Evolutionary conservation across 2,888 invertebrate genomes (phyloP).

Genomic region (Lasioglossum vierecki): DNA sequence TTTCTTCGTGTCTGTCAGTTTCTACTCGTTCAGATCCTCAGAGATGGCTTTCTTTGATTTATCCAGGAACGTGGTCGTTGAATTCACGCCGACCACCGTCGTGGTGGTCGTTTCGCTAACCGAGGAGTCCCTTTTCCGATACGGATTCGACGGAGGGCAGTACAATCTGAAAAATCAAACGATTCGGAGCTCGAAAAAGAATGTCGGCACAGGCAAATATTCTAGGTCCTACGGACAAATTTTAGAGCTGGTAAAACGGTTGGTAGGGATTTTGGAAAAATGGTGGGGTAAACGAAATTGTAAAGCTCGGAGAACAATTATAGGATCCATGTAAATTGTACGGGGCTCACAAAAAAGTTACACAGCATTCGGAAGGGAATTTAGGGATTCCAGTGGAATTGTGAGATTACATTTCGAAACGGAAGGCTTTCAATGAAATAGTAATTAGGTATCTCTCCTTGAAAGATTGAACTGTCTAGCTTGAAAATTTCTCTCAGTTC

Average conservation of each 20-base stretch:
- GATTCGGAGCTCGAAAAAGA: constrained; percentile 13
- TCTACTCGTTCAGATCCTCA: constrained; percentile 72
- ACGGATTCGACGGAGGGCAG: constrained; percentile 88
- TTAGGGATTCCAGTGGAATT: not conserved
- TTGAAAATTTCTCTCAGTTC: not conserved
- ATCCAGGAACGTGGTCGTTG: constrained; percentile 78
- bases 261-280: not conserved
- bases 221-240: not conserved
- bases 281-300: not conserved
- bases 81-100: constrained; percentile 84
- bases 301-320: not conserved
- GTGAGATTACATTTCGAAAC: not conserved
- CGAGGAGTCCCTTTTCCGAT: constrained; percentile 91
- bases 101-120: constrained; percentile 93
- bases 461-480: constrained; percentile 14
- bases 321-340: too few relatives aligned
- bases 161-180: constrained; percentile 86
- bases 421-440: not conserved
- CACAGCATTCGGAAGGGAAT: not conserved
- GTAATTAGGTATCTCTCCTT: constrained; percentile 22
- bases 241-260: not conserved
- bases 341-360: too few relatives aligned
- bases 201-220: not conserved
- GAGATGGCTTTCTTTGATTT: constrained; percentile 78
- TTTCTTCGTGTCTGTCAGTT: not conserved